Conservation (phyloP, 2,113 vertebrate genomes). For the Caranx ignobilis region DNA sequence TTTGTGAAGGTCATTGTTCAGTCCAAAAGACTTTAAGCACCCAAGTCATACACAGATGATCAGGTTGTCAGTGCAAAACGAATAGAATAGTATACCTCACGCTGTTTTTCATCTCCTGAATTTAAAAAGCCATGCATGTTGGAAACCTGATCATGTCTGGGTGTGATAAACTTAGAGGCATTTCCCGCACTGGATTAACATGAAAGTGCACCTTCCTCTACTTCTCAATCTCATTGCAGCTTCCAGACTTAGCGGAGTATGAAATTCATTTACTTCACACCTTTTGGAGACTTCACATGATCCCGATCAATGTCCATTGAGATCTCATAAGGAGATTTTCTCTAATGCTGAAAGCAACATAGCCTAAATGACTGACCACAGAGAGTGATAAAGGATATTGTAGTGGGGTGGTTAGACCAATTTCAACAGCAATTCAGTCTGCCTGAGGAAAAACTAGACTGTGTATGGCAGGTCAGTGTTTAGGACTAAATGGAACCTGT, state of each 20-base stretch:
- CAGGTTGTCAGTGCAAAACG: conserved; percentile 38
- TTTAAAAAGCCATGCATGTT: conserved; percentile 33
- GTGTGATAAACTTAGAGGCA: conserved; percentile 6
- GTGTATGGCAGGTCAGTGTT: conserved; percentile 48
- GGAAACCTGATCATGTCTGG: conserved; percentile 23
- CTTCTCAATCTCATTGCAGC: conserved; percentile 55
- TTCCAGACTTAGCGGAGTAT: conserved; percentile 63
- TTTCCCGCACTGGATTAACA: conserved; percentile 39
- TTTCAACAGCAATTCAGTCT: conserved; percentile 41
- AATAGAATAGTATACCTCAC: conserved; percentile 7
- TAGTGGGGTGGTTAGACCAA: conserved; percentile 29
- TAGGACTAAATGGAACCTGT: conserved; percentile 30
- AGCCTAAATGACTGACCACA: conserved; percentile 60
- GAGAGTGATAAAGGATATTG: conserved; percentile 52
- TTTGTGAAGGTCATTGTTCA: conserved; percentile 24
- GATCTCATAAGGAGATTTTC: conserved; percentile 57
- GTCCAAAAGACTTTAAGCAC: conserved; percentile 7
- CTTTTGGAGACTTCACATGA: conserved; percentile 68
- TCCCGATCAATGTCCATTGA: conserved; percentile 50
- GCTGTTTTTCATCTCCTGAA: conserved; percentile 18
- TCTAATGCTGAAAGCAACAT: conserved; percentile 50
- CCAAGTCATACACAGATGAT: conserved; percentile 25
- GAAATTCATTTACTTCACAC: conserved; percentile 76
- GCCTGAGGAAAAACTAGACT: conserved; percentile 21
- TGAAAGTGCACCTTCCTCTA: conserved; percentile 22